Evolutionary conservation across 64 coral and sea anemone species (phyloP), one percentile per base, ranked within the genome.

Genomic region (Dendronephthya gigantea): DNA sequence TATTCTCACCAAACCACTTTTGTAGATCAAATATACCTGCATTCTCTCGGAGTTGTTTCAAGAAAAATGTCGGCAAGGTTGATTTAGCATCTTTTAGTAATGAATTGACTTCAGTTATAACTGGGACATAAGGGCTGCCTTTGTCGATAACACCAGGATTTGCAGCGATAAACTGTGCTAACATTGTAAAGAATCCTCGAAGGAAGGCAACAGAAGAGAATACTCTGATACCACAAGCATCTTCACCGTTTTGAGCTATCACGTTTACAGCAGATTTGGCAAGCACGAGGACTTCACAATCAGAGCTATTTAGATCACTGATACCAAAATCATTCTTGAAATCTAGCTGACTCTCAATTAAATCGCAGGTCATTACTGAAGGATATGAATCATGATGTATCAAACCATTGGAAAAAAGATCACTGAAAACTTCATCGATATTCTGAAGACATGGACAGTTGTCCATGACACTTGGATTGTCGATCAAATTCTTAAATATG

Each of bases 371-470:
- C 31, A 79, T 29, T 34, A 79, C 72, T 28, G 27, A 9, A 12
- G 72, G 15, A 35, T 79, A 39, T 8, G 72, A 79, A 34, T 79
- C 72, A 79, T 79, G 72, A 79, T 79, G 72, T 34, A 79, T 35
- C 32, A 39, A 79, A 79, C 72, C 28, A 39, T 79, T 34, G 9
- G 19, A 28, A 9, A 36, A 79, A 12, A 0, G 17, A 34, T 79
- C 32, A 35, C 36, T 79, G 36, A 79, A 79, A 12, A 79, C 72
- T 79, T 79, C 72, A 33, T 79, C 72, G 0, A 79, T 79, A 34
- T 34, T 79, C 36, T 79, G 72, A 79, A 79, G 72, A 79, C 72
- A 79, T 3, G 72, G 72, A 79, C 72, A 79, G 32, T 35, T 39
- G 15, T 34, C 72, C 19, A 79, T 79, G 1, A 34, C 36, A 36